A percentile compares a stretch with the other conserved stretches of the same genome.
phyloP scores from a whole-genome alignment of 2,113 vertebrate genomes.

The Labeo catla region DNA sequence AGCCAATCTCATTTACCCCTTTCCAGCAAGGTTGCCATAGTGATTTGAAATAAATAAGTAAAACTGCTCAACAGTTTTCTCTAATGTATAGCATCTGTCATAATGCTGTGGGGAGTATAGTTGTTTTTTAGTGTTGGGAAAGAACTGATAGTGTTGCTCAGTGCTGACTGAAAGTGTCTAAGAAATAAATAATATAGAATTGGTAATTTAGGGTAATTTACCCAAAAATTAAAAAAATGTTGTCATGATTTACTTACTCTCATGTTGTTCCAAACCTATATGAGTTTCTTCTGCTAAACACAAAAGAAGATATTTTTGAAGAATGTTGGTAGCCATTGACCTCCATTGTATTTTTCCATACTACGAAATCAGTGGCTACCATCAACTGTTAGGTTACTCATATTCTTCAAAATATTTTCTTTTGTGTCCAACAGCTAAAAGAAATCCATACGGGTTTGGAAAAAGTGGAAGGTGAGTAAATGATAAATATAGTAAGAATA shows the following conservation, averaged over 20 bases:
- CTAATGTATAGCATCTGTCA: neutral
- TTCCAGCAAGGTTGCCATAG: neutral
- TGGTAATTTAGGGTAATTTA: neutral
- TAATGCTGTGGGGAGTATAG: neutral
- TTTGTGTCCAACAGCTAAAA: no score
- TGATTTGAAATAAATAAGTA: constrained; percentile 4
- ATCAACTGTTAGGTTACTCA: no score
- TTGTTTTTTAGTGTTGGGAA: neutral
- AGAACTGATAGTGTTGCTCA: neutral
- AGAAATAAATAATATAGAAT: neutral
- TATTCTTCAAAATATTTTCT: no score
- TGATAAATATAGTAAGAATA: neutral
- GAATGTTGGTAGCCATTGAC: neutral
- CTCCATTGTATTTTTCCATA: neutral
- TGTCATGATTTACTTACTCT: neutral
- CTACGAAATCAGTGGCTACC: no score
- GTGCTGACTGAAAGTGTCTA: neutral
- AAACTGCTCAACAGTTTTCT: neutral
- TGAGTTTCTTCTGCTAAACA: neutral
- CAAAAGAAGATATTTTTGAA: neutral
- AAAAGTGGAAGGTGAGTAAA: neutral
- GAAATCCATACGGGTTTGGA: no score
- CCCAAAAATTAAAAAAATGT: neutral
- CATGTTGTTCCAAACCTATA: neutral
- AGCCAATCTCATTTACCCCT: neutral